Percentiles rank a stretch among this genome's conserved stretches.
Evolutionary conservation across 2,888 invertebrate genomes (phyloP).

Genomic region (Nesidiocoris tenuis): DNA sequence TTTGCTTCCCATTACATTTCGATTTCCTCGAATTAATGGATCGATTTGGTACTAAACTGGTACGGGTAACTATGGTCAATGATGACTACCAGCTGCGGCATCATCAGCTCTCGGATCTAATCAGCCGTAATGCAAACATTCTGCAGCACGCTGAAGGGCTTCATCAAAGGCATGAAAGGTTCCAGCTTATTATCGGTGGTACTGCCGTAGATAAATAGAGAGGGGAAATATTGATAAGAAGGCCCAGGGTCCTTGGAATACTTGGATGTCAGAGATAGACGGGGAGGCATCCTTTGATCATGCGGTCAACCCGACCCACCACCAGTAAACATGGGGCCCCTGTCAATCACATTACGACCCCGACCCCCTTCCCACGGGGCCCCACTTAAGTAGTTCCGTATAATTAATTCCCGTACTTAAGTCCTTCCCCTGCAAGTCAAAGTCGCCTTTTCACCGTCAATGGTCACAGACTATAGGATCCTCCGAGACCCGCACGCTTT

Average conservation of each 20-base stretch:
- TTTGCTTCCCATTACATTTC: no score
- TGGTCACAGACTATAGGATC: no score
- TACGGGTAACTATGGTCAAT: no score
- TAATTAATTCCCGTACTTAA: conserved; percentile 32
- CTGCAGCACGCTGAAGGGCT: no score
- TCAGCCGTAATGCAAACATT: no score
- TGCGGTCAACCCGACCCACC: conserved; percentile 26
- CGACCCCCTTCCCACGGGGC: no score
- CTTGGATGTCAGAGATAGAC: conserved; percentile 8
- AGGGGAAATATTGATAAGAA: not conserved
- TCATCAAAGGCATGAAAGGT: not conserved
- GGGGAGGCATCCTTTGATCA: conserved; percentile 26
- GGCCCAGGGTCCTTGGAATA: conserved; percentile 10
- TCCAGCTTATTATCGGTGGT: conserved; percentile 19
- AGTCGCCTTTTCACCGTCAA: not conserved
- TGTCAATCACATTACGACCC: conserved; percentile 40
- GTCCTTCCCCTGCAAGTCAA: not conserved
- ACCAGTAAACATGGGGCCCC: conserved; percentile 16
- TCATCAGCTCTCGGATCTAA: no score
- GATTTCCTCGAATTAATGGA: no score
- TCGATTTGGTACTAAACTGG: no score
- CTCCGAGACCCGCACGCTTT: not conserved
- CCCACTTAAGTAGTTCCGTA: conserved; percentile 39
- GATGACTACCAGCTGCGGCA: no score
- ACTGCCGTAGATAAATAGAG: not conserved